These are phyloP conservation scores for Maconellicoccus hirsutus DNA, from an alignment of 1,140 invertebrate species.

Conservation along the genomic window DNA sequence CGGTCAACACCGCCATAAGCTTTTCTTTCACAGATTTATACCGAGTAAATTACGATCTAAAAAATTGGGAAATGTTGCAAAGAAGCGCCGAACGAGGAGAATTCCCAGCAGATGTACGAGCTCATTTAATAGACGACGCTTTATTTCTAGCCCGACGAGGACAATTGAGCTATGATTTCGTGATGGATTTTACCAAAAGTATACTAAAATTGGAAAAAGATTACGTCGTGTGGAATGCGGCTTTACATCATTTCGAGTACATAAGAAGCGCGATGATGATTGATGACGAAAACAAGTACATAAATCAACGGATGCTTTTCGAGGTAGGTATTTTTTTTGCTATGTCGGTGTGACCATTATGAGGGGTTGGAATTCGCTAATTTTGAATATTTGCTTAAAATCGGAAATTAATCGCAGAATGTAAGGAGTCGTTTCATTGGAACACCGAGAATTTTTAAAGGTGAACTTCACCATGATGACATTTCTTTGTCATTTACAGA, in stretches of 20 bases:
- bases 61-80: not conserved
- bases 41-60: not conserved
- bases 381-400: too few relatives aligned
- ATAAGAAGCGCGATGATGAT: not conserved
- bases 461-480: too few relatives aligned
- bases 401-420: too few relatives aligned
- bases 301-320: not conserved
- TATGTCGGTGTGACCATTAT: too few relatives aligned
- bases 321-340: too few relatives aligned
- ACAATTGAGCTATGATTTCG: slow-evolving; percentile 24
- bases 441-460: too few relatives aligned
- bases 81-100: not conserved
- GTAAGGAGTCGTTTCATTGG: too few relatives aligned
- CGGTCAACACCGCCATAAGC: not conserved
- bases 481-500: too few relatives aligned
- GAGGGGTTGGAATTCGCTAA: too few relatives aligned
- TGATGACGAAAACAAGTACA: not conserved
- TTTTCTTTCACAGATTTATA: not conserved
- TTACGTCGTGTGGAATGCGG: not conserved
- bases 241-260: not conserved
- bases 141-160: slow-evolving; percentile 55
- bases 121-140: slow-evolving; percentile 69
- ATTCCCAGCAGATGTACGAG: slow-evolving; percentile 36
- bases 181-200: slow-evolving; percentile 22
- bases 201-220: not conserved